phyloP scores from a whole-genome alignment of 2,797 vertebrate genomes.

The Peromyscus attwateri region DNA sequence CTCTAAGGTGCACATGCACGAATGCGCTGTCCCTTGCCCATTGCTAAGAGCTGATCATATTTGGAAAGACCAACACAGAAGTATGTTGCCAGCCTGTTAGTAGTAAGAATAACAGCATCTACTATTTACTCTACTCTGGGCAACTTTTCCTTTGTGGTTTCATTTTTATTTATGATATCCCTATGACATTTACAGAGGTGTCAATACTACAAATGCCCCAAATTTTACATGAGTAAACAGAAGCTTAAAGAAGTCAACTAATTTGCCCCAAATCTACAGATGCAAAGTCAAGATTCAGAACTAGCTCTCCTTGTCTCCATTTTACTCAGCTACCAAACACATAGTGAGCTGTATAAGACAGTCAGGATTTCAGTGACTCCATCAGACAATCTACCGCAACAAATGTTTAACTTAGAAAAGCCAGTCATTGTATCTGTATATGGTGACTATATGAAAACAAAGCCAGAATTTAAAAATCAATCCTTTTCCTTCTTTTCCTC shows the following conservation, averaged over 20 bases:
- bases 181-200: background rate
- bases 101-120: background rate
- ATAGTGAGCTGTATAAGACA: background rate
- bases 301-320: background rate
- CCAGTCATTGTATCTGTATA: background rate
- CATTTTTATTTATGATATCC: background rate
- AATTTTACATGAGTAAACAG: background rate
- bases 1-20: background rate
- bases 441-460: background rate
- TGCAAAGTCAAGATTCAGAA: conserved; percentile 17
- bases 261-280: background rate
- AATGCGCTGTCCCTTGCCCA: background rate
- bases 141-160: conserved; percentile 6
- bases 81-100: background rate
- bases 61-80: conserved; percentile 11
- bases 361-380: background rate
- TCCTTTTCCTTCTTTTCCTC: background rate
- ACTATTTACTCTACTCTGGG: background rate
- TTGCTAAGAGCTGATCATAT: background rate
- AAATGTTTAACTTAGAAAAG: conserved; percentile 32
- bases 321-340: background rate
- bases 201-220: background rate
- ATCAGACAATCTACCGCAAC: background rate
- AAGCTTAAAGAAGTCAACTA: background rate
- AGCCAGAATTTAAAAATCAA: background rate